Evolutionary conservation across 2,888 invertebrate species (phyloP).

Genomic region (Meteorus cinctellus): DNA sequence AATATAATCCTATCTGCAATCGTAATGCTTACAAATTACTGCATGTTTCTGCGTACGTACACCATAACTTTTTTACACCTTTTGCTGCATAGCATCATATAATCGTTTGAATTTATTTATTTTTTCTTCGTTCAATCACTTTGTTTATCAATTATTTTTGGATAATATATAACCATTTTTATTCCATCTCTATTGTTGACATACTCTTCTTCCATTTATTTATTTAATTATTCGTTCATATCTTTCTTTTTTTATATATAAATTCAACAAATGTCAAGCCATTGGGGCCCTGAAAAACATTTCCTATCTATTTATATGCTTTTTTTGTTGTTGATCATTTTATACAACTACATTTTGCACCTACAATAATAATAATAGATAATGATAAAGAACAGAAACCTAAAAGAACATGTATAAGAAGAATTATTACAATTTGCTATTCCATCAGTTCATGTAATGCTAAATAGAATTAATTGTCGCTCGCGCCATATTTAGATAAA

Average conservation of each 20-base stretch:
- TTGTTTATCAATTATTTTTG: background rate
- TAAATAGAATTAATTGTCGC: conserved; percentile 36
- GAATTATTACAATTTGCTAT: conserved; percentile 8
- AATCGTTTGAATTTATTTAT: background rate
- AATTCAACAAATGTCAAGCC: conserved; percentile 12
- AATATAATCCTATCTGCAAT: conserved; percentile 6
- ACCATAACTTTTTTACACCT: background rate
- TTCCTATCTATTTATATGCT: conserved; percentile 46
- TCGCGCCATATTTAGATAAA: conserved; percentile 21
- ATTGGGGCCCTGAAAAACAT: background rate
- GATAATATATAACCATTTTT: background rate
- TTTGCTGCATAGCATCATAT: background rate
- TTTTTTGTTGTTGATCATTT: conserved; percentile 51
- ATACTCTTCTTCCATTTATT: background rate
- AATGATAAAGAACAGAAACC: conserved; percentile 13
- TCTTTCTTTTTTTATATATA: conserved; percentile 29
- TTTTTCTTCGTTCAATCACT: background rate
- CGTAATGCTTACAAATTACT: background rate
- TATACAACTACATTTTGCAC: conserved; percentile 34
- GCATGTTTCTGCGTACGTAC: background rate
- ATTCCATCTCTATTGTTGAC: background rate
- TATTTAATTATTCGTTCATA: conserved; percentile 33
- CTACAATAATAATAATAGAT: conserved; percentile 7
- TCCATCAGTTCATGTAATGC: conserved; percentile 27
- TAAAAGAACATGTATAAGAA: conserved; percentile 8